A percentile compares a stretch with the other conserved stretches of the same genome.
Conservation (phyloP, 2,888 invertebrate species). For the Omphaloscelis lunosa region DNA sequence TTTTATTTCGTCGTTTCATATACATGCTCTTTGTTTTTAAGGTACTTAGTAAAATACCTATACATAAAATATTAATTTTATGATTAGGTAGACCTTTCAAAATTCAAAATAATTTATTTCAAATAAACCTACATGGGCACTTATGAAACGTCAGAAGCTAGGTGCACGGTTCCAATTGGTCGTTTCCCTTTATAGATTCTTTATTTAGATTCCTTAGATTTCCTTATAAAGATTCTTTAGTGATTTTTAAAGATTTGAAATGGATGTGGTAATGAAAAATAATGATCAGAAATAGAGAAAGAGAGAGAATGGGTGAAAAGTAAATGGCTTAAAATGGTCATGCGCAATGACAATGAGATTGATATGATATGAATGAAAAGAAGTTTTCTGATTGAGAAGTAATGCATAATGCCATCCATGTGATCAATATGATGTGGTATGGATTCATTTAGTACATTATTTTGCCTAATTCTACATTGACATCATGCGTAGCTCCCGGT, state of each 20-base stretch:
- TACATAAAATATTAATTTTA: too few relatives aligned
- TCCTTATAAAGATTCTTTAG: too few relatives aligned
- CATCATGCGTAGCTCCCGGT: too few relatives aligned
- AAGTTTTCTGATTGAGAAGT: constrained; percentile 58
- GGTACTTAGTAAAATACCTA: too few relatives aligned
- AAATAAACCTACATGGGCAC: too few relatives aligned
- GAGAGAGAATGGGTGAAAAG: constrained; percentile 59
- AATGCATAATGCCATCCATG: constrained; percentile 63
- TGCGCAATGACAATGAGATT: constrained; percentile 27
- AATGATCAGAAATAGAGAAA: constrained; percentile 52
- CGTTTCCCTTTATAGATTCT: too few relatives aligned
- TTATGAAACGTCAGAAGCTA: too few relatives aligned
- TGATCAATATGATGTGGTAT: constrained; percentile 26
- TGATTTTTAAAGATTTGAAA: constrained; percentile 1
- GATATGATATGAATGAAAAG: constrained; percentile 62
- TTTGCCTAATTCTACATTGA: constrained; percentile 59
- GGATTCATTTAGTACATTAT: constrained; percentile 63
- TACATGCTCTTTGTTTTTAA: background rate
- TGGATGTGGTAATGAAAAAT: constrained; percentile 39
- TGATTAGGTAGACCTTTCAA: too few relatives aligned
- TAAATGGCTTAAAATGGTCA: constrained; percentile 25
- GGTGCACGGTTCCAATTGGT: too few relatives aligned
- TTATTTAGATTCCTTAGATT: too few relatives aligned
- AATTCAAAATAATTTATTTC: too few relatives aligned
- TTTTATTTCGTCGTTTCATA: background rate